Evolutionary conservation across 2,113 vertebrate species (phyloP), one percentile per base, ranked within the genome.

Genomic region (Electrona antarctica): DNA sequence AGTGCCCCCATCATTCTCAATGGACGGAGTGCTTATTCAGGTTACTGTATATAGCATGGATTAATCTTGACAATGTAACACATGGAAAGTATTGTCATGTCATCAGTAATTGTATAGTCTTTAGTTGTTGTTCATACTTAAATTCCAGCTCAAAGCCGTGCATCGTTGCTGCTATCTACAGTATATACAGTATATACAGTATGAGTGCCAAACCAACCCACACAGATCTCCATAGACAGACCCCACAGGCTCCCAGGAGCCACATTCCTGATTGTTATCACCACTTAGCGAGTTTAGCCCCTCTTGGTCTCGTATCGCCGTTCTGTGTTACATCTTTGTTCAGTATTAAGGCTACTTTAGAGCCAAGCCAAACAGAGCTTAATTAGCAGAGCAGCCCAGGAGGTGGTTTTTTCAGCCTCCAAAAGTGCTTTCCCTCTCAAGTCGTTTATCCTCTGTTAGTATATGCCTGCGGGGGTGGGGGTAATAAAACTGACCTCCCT

Each of bases 361-460:
- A 21, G 88, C 90, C 89, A 92, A 87, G 73, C 85, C 64, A 86
- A 91, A 86, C 64, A 76, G 61, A 9, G 71, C 80, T 85, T 88
- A 91, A 90, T 93, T 92, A 91, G 81, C 71, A 14, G 69, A 2
- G 73, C 74, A 33, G 64, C 68, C 76, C 81, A 56, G 80, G 87
- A 85, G 69, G 73, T 66, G 47, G 60, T 84, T 85, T 84, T 85
- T 72, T 54, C 50, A 54, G 67, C 57, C 77, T 86, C 72, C 69
- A 47, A 73, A 21, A 76, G 78, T 66, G 75, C 77, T 79, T 77
- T 81, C 74, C 13, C 63, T 80, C 83, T 88, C 83, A 41, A 75
- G 68, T 66, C 67, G 60, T 84, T 84, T 79, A 75, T 68, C 70
- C 83, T 79, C 79, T 76, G 81, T 59, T 65, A 65, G 55, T 57